phyloP scores from a whole-genome alignment of 2,113 vertebrate species.

The Origma solitaria region DNA sequence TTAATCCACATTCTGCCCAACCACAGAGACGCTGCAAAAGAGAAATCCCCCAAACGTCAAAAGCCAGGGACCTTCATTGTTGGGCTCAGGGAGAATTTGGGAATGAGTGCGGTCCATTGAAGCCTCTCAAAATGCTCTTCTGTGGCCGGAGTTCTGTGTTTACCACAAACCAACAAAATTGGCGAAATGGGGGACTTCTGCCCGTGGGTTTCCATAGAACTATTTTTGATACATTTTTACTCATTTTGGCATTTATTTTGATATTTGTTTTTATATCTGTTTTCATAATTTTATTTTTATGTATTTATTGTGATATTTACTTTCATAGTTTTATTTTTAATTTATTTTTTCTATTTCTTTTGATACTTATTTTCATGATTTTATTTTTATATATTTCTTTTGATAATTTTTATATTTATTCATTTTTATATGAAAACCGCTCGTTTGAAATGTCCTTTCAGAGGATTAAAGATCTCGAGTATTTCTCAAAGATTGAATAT shows the following conservation, averaged over 20 bases:
- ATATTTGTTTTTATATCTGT: too few relatives aligned
- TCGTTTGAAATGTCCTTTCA: neutral
- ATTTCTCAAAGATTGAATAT: too few relatives aligned
- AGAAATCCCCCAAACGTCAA: neutral
- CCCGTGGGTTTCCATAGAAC: neutral
- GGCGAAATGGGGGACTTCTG: neutral
- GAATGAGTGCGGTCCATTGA: neutral
- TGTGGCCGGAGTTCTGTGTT: neutral
- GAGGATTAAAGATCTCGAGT: rapidly evolving
- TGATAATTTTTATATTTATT: too few relatives aligned
- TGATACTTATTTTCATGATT: too few relatives aligned
- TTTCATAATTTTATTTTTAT: too few relatives aligned
- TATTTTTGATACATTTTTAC: rapidly evolving
- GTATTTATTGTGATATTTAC: too few relatives aligned
- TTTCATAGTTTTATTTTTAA: too few relatives aligned
- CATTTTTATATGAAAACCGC: neutral
- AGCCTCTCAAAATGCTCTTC: neutral
- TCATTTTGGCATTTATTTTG: neutral
- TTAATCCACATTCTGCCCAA: too few relatives aligned
- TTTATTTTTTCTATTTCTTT: too few relatives aligned
- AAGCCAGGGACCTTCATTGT: neutral
- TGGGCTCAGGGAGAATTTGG: neutral
- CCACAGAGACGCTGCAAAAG: neutral
- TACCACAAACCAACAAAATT: neutral
- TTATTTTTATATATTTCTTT: too few relatives aligned